Base-by-base conservation (phyloP, 1,140 invertebrate species). In the Lerema accius region DNA sequence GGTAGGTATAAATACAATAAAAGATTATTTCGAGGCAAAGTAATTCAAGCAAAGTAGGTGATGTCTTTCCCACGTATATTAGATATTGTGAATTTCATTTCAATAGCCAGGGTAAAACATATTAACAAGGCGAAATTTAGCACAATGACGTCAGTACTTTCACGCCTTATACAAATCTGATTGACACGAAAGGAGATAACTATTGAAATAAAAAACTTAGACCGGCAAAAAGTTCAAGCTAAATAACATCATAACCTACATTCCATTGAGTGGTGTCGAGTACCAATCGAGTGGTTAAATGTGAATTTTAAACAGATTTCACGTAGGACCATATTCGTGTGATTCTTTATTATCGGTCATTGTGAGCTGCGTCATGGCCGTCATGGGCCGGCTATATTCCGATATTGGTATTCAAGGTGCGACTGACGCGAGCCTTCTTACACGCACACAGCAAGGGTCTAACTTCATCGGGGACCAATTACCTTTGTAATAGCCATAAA, bases 211-310 rank as follows among this genome's bases (percentile, higher is more conserved):
- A 90, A 73, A 90, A 88, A 82, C 67, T 82, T 76, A 70, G 69
- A 73, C 74, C 59, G 66, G 76, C 80, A 87, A 89, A 89, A 86
- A 89, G 83, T 70, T 76, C 67, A 73, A 71, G 71, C 84, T 80
- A 86, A 84, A 81, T 90, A 89, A 84, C 86, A 89, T 89, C 79
- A 86, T 90, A 90, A 90, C 88, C 88, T 89, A 89, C 82, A 90
- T 90, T 85, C 84, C 86, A 73, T 72, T 77, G 68, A 76, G 76
- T 78, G 71, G 73, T 71, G 73, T 61, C 70, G 67, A 73, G 75
- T 72, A 70, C 74, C 68, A 67, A 73, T 70, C 65, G 66, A 70
- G 67, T 65, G 74, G 67, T 71, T 78, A 78, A 86, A 84, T 85
- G 75, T 90, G 84, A 85, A 86, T 88, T 87, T 85, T 87, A 87